Conservation (phyloP, 2,888 invertebrate genomes). For the Poecilobothrus nobilitatus region DNA sequence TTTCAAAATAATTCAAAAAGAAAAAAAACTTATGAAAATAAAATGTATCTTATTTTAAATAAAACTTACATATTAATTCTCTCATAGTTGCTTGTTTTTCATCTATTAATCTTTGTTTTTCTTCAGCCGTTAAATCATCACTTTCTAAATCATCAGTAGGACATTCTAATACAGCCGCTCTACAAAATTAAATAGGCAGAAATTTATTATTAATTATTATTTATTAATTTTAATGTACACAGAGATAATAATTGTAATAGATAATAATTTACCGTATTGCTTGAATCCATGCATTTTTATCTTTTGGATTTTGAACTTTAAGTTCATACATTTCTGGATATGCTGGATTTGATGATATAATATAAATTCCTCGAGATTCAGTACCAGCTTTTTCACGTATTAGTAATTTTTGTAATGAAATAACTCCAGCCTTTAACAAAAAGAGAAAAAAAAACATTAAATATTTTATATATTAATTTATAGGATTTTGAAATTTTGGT, state of each 20-base stretch:
- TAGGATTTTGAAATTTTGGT: too few species aligned
- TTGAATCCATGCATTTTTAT: slow-evolving; percentile 84
- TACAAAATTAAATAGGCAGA: slow-evolving; percentile 28
- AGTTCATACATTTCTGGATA: slow-evolving; percentile 96
- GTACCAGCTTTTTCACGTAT: slow-evolving; percentile 92
- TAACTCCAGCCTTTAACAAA: slow-evolving; percentile 70
- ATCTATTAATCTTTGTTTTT: slow-evolving; percentile 65
- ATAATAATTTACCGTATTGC: slow-evolving; percentile 57
- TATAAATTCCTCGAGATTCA: slow-evolving; percentile 78
- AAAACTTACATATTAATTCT: slow-evolving; percentile 64
- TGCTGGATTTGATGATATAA: slow-evolving; percentile 83
- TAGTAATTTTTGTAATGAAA: slow-evolving; percentile 81
- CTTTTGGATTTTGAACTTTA: slow-evolving; percentile 78
- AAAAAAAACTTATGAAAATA: background rate
- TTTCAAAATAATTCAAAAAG: background rate
- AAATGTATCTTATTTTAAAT: background rate
- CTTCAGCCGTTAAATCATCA: slow-evolving; percentile 65
- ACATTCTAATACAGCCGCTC: slow-evolving; percentile 72
- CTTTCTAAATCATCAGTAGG: slow-evolving; percentile 71
- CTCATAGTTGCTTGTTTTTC: slow-evolving; percentile 70
- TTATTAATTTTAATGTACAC: background rate
- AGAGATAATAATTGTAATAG: too few species aligned
- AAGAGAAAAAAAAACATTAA: too few species aligned
- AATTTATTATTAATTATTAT: too few species aligned
- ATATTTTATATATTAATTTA: background rate